These are phyloP conservation scores for Crepidodera aurea DNA, from an alignment of 2,888 invertebrate genomes.

Conservation along the genomic window DNA sequence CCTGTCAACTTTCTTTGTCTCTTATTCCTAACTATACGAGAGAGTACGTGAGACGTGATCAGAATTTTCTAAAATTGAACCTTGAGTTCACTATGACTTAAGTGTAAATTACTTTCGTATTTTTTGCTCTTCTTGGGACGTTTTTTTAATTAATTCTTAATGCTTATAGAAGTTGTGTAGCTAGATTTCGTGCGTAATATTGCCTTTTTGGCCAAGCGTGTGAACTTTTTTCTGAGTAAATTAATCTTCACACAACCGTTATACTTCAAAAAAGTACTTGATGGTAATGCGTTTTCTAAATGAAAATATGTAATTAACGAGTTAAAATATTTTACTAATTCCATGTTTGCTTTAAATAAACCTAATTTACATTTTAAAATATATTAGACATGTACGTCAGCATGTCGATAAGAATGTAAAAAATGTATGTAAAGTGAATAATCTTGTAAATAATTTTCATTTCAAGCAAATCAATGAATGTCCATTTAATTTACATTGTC, in stretches of 20 bases:
- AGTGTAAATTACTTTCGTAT: neutral
- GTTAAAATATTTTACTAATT: too few species aligned
- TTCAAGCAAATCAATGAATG: too few species aligned
- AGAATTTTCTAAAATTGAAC: neutral
- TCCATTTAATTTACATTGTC: too few species aligned
- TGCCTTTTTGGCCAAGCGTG: slow-evolving; percentile 14
- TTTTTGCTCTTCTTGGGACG: neutral
- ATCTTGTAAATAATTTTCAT: too few species aligned
- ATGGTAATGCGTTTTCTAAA: too few species aligned
- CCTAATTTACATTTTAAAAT: too few species aligned
- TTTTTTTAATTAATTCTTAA: slow-evolving; percentile 8
- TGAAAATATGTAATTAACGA: too few species aligned
- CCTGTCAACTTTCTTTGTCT: neutral
- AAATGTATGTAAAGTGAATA: too few species aligned
- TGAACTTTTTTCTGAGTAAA: slow-evolving; percentile 24
- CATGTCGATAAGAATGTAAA: too few species aligned
- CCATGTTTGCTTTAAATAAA: too few species aligned
- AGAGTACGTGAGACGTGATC: neutral
- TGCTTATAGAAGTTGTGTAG: neutral
- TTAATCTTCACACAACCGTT: slow-evolving; percentile 4
- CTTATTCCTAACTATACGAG: neutral
- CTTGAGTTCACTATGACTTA: neutral
- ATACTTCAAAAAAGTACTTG: too few species aligned
- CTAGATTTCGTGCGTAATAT: slow-evolving; percentile 17
- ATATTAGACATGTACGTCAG: too few species aligned